Evolutionary conservation across 2,888 invertebrate species (phyloP), one percentile per base, ranked within the genome.

Genomic region (Plebejus melissa): DNA sequence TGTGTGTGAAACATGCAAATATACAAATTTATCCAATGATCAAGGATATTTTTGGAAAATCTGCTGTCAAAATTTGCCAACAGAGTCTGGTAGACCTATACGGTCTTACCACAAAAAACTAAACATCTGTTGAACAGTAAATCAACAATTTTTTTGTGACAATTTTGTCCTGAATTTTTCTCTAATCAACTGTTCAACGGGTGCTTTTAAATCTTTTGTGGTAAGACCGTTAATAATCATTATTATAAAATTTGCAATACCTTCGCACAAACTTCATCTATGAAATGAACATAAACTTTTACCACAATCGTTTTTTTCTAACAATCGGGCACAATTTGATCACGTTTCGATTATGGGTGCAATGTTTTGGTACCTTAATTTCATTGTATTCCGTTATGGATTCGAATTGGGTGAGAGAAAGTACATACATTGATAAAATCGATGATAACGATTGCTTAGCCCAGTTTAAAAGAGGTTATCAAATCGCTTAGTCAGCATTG

Each of bases 401-500:
- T 54, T 50, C 2, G 7, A 50, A 50, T 72, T 54, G 54, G 72
- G 50, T 28, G 50, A 72, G 72, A 54, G 72, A 72, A 72, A 72
- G 46, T 41, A 41, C 46, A 41, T 71, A 71, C 72, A 50, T 54
- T 54, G 54, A 72, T 54, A 16, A 71, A 50, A 72, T 72, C 72
- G 13, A 28, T 28, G 72, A 72, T 72, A 72, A 54, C 54, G 50
- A 72, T 50, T 72, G 50, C 9, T 50, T 50, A 72, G 72, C 72
- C 72, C 41, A 72, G 28, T 72, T 54, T 54, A 16, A 22, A 72
- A 16, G 28, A 72, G 72, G 54, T 72, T 72, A 72, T 72, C 72
- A 32, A 41, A 41, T 41, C 71, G 71, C 38, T 41, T 36, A 65
- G 65, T 65, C 65, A 65, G 65, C 32, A 65, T 60, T 28, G 60